Conservation (phyloP, 2,113 vertebrate genomes). For the Ailurus styani region DNA sequence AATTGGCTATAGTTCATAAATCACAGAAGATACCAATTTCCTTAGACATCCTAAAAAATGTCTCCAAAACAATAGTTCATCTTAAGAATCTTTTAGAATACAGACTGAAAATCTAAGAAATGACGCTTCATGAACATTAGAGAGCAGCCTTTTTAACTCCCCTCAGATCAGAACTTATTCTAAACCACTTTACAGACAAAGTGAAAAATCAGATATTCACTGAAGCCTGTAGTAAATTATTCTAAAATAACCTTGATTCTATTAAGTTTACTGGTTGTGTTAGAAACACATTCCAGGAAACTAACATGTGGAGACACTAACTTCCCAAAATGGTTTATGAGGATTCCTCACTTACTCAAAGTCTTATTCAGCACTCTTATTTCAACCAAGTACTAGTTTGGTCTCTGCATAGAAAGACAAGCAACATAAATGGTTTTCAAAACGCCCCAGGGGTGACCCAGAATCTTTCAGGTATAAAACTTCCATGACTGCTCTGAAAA, state of each 20-base stretch:
- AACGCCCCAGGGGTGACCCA: background rate
- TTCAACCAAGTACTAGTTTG: background rate
- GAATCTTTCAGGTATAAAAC: background rate
- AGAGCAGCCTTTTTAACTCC: background rate
- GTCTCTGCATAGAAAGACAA: background rate
- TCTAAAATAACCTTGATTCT: background rate
- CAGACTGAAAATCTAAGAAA: background rate
- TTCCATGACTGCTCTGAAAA: background rate
- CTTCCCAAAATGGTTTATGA: conserved; percentile 29
- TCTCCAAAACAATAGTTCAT: background rate
- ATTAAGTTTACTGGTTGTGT: background rate
- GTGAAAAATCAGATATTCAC: background rate
- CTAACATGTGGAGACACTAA: background rate
- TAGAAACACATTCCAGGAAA: background rate
- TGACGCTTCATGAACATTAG: background rate
- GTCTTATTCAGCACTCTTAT: background rate
- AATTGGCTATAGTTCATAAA: background rate
- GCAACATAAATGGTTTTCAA: background rate
- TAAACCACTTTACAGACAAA: background rate
- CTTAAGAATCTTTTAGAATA: background rate
- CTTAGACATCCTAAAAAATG: background rate
- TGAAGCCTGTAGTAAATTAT: background rate
- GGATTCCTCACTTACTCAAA: background rate
- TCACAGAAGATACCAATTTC: background rate
- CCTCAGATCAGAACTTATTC: background rate